Evolutionary conservation across 1,140 invertebrate species (phyloP).

Genomic region (Paraescarpia echinospica): DNA sequence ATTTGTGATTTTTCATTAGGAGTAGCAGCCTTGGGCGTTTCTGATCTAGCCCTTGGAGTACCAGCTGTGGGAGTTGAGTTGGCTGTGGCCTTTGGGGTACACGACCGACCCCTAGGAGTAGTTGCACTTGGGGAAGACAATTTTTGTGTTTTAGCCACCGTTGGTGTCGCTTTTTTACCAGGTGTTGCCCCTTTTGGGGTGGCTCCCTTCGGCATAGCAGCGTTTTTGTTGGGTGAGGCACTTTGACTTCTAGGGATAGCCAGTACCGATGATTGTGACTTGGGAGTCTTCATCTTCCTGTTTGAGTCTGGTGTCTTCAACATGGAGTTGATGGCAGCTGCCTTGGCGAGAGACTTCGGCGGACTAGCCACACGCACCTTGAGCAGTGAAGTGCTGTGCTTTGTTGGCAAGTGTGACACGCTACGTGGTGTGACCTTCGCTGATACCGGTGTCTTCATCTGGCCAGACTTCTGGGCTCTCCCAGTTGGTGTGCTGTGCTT

Average conservation of each 20-base stretch:
- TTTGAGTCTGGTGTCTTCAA: not conserved
- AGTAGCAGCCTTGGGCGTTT: conserved; percentile 19
- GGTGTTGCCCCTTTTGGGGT: not conserved
- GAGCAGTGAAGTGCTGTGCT: not conserved
- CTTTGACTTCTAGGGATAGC: not conserved
- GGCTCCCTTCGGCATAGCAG: not conserved
- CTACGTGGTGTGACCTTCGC: not conserved
- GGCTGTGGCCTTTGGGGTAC: not conserved
- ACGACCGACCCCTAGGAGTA: not conserved
- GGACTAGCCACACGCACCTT: not conserved
- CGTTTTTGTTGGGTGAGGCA: not conserved
- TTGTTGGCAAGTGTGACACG: not conserved
- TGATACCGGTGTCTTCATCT: not conserved
- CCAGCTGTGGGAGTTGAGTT: not conserved
- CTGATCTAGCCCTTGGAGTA: not conserved
- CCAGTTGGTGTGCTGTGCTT: not conserved
- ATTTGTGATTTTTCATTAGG: conserved; percentile 11
- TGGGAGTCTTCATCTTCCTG: not conserved
- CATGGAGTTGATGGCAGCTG: not conserved
- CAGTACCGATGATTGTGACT: not conserved
- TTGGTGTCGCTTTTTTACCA: not conserved
- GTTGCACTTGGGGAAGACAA: too few species aligned
- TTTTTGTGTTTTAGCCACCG: too few species aligned
- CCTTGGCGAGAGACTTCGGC: not conserved
- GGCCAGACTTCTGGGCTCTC: too few species aligned